Percentiles rank a stretch among this genome's conserved stretches.
phyloP scores from a whole-genome alignment of 2,113 vertebrate species.

The Murina feae region DNA sequence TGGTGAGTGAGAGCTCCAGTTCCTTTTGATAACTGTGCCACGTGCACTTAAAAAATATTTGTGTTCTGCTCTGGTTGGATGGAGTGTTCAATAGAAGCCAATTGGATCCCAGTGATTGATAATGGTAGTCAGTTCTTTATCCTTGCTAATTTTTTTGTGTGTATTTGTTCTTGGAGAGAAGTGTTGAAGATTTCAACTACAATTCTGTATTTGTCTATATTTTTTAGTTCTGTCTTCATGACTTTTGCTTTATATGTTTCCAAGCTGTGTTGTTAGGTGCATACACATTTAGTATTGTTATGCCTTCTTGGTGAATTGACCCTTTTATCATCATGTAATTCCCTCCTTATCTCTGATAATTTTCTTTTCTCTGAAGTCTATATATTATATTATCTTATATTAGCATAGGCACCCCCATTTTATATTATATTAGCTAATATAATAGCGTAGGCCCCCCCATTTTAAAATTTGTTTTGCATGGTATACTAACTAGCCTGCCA shows the following conservation, averaged over 20 bases:
- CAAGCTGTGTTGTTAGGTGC: background rate
- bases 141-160: background rate
- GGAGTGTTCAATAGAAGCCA: background rate
- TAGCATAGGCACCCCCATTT: rapidly evolving
- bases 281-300: background rate
- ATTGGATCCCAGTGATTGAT: background rate
- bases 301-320: background rate
- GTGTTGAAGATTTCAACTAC: background rate
- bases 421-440: background rate
- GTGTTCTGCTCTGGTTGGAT: background rate
- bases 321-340: background rate
- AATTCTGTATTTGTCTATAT: background rate
- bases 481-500: background rate
- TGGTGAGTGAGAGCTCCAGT: rapidly evolving
- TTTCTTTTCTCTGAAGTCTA: background rate
- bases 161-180: background rate
- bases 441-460: rapidly evolving
- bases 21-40: background rate
- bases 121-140: background rate
- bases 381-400: background rate
- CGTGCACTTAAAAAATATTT: background rate
- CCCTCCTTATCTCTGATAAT: background rate
- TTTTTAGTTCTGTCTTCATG: background rate
- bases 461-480: background rate
- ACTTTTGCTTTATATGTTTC: background rate